Evolutionary conservation across 2,888 invertebrate species (phyloP).

Genomic region (Diplazon laetatorius): DNA sequence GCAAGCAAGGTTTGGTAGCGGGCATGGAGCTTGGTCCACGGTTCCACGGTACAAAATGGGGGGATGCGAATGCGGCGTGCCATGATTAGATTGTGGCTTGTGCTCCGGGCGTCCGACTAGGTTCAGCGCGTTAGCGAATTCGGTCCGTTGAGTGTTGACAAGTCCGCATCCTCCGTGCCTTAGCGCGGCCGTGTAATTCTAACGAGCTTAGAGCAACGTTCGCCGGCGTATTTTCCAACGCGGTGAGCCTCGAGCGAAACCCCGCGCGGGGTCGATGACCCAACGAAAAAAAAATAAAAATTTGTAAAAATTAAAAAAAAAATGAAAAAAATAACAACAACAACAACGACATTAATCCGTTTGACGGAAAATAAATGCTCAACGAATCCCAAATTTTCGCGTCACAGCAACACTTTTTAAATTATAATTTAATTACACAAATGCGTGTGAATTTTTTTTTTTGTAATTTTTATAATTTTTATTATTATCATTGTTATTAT

Average conservation of each 20-base stretch:
- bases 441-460: neutral
- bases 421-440: neutral
- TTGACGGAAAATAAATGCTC: neutral
- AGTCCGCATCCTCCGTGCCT: slow-evolving; percentile 79
- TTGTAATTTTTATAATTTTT: too few species aligned
- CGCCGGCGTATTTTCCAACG: slow-evolving; percentile 59
- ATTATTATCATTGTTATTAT: too few species aligned
- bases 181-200: slow-evolving; percentile 79
- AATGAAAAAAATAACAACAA: too few species aligned
- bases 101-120: slow-evolving; percentile 79
- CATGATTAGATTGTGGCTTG: slow-evolving; percentile 81
- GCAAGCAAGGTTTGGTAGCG: slow-evolving; percentile 53
- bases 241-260: slow-evolving; percentile 46
- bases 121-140: slow-evolving; percentile 81
- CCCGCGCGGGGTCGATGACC: slow-evolving; percentile 20
- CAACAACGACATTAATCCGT: too few species aligned
- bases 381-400: neutral
- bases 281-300: slow-evolving; percentile 27
- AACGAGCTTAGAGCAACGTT: slow-evolving; percentile 79
- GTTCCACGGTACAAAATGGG: slow-evolving; percentile 73
- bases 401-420: neutral
- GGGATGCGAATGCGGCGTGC: slow-evolving; percentile 78
- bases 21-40: slow-evolving; percentile 52
- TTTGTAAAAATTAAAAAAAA: too few species aligned
- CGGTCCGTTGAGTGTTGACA: slow-evolving; percentile 80